Base-by-base conservation (phyloP, 2,113 vertebrate genomes). In the Callionymus lyra region DNA sequence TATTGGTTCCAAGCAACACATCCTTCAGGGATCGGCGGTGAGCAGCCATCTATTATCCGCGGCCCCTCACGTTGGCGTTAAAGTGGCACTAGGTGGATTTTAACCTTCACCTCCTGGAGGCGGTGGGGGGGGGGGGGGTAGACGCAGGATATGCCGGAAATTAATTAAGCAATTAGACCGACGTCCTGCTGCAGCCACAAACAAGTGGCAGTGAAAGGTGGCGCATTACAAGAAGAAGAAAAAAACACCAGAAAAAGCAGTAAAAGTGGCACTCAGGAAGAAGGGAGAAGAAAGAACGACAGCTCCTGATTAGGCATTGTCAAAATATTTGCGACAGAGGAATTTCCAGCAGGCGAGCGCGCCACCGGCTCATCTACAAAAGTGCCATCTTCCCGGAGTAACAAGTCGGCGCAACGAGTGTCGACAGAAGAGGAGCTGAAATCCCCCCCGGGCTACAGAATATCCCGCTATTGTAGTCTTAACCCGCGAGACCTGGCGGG, bases 401-500 rank as follows among this genome's bases (percentile, higher is more conserved):
- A 81, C 81, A 87, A 88, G 85, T 87, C 70, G 64, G 73, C 63
- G 74, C 77, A 79, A 82, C 74, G 82, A 84, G 83, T 83, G 80
- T 76, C 72, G 77, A 86, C 82, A 79, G 85, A 83, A 64, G 65
- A 75, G 82, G 84, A 89, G 77, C 81, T 76, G 70, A 85, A 85
- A 84, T 80, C 82, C 85, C 89, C 74, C 77, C 72, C 66, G 82
- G 84, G 86, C 86, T 57, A 86, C 67, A 76, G 85, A 90, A 87
- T 63, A 89, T 84, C 85, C 88, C 66, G 70, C 88, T 78, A 78
- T 84, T 86, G 76, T 86, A 85, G 84, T 87, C 81, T 83, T 87
- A 88, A 83, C 85, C 85, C 87, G 77, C 62, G 83, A 89, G 88
- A 89, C 87, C 87, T 78, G 84, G 79, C 83, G 64, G 83, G 82